phyloP scores from a whole-genome alignment of 2,888 invertebrate species.

The Oxyteleia sp. region DNA sequence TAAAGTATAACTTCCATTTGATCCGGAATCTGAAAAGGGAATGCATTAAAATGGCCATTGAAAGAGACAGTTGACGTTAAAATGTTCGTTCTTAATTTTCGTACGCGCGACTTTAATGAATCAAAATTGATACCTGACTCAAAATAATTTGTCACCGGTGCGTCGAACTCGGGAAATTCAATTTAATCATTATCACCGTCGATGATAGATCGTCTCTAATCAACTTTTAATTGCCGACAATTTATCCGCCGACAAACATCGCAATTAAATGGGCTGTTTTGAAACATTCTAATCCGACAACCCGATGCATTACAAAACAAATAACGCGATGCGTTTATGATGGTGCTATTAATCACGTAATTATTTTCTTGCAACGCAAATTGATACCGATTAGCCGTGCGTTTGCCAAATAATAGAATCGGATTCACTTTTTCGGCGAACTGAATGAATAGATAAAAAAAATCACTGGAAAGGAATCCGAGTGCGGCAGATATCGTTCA shows the following conservation, averaged over 20 bases:
- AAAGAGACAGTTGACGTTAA: slow-evolving; percentile 49
- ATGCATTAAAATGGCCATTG: too few species aligned
- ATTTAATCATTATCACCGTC: slow-evolving; percentile 20
- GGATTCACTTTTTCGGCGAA: background rate
- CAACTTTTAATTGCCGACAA: slow-evolving; percentile 12
- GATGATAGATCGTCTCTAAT: slow-evolving; percentile 29
- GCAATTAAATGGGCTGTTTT: background rate
- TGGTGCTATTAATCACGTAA: background rate
- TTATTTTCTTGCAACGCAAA: background rate
- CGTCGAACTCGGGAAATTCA: background rate
- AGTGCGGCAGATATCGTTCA: slow-evolving; percentile 57
- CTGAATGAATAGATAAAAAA: slow-evolving; percentile 33
- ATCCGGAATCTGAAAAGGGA: too few species aligned
- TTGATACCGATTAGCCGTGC: background rate
- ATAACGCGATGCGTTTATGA: background rate
- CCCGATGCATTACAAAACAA: background rate
- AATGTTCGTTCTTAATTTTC: slow-evolving; percentile 51
- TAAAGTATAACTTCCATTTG: too few species aligned
- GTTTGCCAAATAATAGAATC: background rate
- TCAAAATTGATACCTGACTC: slow-evolving; percentile 35
- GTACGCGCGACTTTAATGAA: slow-evolving; percentile 45
- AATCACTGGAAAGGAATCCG: slow-evolving; percentile 25
- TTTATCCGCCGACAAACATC: slow-evolving; percentile 3
- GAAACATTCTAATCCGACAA: too few species aligned
- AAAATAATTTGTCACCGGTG: slow-evolving; percentile 21